These are phyloP conservation scores for Dendrolimus kikuchii DNA, from an alignment of 1,140 invertebrate genomes.

Conservation along the genomic window DNA sequence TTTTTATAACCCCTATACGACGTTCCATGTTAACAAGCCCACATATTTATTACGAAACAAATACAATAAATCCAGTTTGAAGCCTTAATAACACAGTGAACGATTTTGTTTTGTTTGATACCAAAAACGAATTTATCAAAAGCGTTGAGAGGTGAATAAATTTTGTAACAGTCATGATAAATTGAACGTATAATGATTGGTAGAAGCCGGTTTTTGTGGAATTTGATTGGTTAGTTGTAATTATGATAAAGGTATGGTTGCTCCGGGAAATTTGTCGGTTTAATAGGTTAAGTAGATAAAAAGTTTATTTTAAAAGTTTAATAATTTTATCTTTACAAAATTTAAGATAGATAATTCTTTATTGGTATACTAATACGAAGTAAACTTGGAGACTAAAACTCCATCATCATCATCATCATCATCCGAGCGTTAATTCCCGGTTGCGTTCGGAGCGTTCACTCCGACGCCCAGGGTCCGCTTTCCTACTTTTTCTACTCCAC, in stretches of 20 bases:
- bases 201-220: conserved; percentile 1
- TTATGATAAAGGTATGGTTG: background rate
- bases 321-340: too few relatives aligned
- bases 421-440: too few relatives aligned
- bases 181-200: conserved; percentile 9
- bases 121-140: conserved; percentile 8
- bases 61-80: conserved; percentile 38
- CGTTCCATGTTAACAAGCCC: conserved; percentile 33
- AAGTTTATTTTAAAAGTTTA: too few relatives aligned
- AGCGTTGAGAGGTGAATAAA: conserved; percentile 4
- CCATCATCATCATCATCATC: too few relatives aligned
- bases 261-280: conserved; percentile 12
- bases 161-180: conserved; percentile 8
- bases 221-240: background rate
- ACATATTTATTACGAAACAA: conserved; percentile 44
- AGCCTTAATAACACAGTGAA: conserved; percentile 23
- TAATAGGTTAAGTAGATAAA: background rate
- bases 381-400: too few relatives aligned
- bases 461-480: too few relatives aligned
- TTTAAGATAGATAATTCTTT: too few relatives aligned
- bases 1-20: conserved; percentile 33
- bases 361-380: too few relatives aligned
- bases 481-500: too few relatives aligned
- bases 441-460: too few relatives aligned
- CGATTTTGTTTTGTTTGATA: conserved; percentile 12